A percentile compares a stretch with the other conserved stretches of the same genome.
These are phyloP conservation scores for Caradrina kadenii DNA, from an alignment of 2,888 invertebrate species.

Conservation along the genomic window DNA sequence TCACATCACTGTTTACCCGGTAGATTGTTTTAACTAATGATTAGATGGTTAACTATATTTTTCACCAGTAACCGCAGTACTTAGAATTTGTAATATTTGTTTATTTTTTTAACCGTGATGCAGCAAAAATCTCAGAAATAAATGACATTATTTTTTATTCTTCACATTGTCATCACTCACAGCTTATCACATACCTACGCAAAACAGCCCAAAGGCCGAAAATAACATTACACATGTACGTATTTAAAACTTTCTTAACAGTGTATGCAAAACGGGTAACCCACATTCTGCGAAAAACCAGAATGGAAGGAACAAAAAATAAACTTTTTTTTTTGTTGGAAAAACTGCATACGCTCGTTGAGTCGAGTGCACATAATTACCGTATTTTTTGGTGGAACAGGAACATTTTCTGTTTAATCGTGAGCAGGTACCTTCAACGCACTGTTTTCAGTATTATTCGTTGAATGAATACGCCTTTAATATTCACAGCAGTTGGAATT, in stretches of 20 bases:
- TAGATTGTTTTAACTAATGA: too few species aligned
- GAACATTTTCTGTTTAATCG: conserved; percentile 46
- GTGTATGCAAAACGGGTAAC: conserved; percentile 59
- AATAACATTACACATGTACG: conserved; percentile 19
- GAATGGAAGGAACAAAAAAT: conserved; percentile 47
- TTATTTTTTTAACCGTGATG: too few species aligned
- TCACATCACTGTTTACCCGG: too few species aligned
- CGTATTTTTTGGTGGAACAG: conserved; percentile 53
- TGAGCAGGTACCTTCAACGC: conserved; percentile 27
- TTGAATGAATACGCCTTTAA: conserved; percentile 38
- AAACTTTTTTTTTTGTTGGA: conserved; percentile 46
- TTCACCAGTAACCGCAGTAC: too few species aligned
- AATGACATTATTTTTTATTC: neutral
- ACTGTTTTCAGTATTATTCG: conserved; percentile 32
- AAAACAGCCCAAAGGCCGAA: conserved; percentile 2
- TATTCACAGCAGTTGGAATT: conserved; percentile 9
- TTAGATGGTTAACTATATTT: too few species aligned
- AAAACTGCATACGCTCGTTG: conserved; percentile 48
- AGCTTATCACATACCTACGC: neutral
- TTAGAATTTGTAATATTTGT: too few species aligned
- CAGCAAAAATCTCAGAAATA: too few species aligned
- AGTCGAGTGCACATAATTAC: conserved; percentile 65
- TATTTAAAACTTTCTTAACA: conserved; percentile 51
- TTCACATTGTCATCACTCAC: neutral
- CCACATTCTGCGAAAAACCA: conserved; percentile 53